Base-by-base conservation (phyloP, 2,113 vertebrate genomes). In the Catharus fuscescens region DNA sequence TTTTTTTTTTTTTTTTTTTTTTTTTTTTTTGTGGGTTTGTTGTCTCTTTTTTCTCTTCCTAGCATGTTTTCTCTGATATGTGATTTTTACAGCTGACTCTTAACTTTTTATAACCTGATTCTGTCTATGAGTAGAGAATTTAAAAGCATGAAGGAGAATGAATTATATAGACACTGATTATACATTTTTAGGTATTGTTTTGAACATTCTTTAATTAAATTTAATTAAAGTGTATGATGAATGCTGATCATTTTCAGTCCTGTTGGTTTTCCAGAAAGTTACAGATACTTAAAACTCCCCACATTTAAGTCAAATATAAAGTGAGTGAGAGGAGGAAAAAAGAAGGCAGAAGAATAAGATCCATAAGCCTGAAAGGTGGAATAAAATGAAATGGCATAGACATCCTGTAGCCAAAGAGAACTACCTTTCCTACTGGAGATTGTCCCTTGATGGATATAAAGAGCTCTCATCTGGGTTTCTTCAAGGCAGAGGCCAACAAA, bases 361-460 rank as follows among this genome's bases (percentile, higher is more conserved):
- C 70, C n/a, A 25, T 56, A 90, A 61, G 84, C 87, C 93, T 59
- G 94, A 96, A 93, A 91, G 28, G 47, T n/a, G 56, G 57, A 96
- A 94, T 92, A 87, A 93, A 97, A 95, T 66, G 60, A 94, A 97
- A 97, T 67, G 42, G 34, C 56, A 56, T n/a, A 16, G 89, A 65
- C 91, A 86, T 78, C 77, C 72, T 57, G 61, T 90, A 65, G 77
- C 73, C 96, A 96, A 88, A 86, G 24, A 96, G 66, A 73, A 38
- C 66, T 57, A 77, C 90, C 80, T 62, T 92, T 85, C 62, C 77
- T 94, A 26, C 83, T 36, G 32, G 78, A 72, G 60, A 29, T 16
- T 57, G 50, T 97, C 96, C 95, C 96, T 82, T 53, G 95, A 77
- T 66, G 74, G 87, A 94, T 48, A 97, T 97, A 97, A 97, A 96